phyloP scores from a whole-genome alignment of 2,113 vertebrate species.

The Corythornis madagascariensis region DNA sequence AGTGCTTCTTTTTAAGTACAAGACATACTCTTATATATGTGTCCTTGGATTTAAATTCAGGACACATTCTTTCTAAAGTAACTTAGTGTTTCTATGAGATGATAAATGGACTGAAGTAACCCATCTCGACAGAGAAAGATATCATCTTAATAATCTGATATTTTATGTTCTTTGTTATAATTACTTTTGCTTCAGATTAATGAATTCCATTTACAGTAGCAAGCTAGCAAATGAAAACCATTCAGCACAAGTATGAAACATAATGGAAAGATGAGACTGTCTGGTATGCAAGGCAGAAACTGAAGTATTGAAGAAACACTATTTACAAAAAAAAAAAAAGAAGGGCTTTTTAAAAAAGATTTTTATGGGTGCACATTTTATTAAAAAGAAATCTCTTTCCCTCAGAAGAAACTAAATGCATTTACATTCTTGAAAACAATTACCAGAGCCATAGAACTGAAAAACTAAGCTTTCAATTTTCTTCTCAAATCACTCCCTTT shows the following conservation, averaged over 20 bases:
- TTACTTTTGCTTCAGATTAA: constrained; percentile 67
- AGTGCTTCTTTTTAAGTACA: not conserved
- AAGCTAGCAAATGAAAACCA: constrained; percentile 49
- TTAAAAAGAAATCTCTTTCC: not conserved
- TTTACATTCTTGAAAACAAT: constrained; percentile 39
- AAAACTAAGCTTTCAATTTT: constrained; percentile 19
- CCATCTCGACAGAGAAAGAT: constrained; percentile 48
- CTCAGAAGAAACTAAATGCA: not conserved
- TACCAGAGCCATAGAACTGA: not conserved
- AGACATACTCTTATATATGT: not conserved
- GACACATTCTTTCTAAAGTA: not conserved
- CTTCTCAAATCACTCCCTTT: not conserved
- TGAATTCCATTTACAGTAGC: constrained; percentile 63
- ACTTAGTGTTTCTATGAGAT: not conserved
- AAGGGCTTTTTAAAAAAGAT: not conserved
- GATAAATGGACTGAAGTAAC: constrained; percentile 50
- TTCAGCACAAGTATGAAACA: constrained; percentile 32
- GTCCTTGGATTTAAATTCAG: constrained; percentile 33
- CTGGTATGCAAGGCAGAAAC: not conserved
- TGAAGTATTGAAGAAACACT: constrained; percentile 10
- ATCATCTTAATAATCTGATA: constrained; percentile 64
- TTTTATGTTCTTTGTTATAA: constrained; percentile 67
- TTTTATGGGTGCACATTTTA: not conserved
- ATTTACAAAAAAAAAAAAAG: not conserved
- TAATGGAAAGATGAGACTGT: constrained; percentile 40